phyloP scores from a whole-genome alignment of 1,140 invertebrate species.

The Drosophila rufa region DNA sequence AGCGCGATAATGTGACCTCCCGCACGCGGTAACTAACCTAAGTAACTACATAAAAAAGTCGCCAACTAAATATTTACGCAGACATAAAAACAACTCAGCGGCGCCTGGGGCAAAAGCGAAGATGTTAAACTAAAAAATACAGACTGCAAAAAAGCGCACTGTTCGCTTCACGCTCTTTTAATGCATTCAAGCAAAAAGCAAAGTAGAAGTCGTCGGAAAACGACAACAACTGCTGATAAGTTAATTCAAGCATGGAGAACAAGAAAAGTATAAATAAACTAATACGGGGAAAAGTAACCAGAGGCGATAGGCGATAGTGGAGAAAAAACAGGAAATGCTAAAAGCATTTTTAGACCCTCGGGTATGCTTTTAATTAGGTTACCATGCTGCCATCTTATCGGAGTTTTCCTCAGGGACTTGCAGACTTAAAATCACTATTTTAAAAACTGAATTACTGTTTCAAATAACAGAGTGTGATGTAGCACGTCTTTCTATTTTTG shows the following conservation, averaged over 20 bases:
- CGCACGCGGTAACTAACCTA: slow-evolving; percentile 42
- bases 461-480: not conserved
- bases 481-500: slow-evolving; percentile 3
- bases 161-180: slow-evolving; percentile 48
- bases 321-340: slow-evolving; percentile 16
- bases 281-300: not conserved
- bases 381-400: slow-evolving; percentile 3
- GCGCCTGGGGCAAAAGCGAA: not conserved
- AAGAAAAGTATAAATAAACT: slow-evolving; percentile 8
- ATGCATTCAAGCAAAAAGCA: slow-evolving; percentile 34
- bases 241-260: slow-evolving; percentile 11
- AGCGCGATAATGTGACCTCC: slow-evolving; percentile 11
- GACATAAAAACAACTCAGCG: slow-evolving; percentile 15
- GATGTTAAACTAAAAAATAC: slow-evolving; percentile 11
- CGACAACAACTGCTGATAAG: slow-evolving; percentile 44
- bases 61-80: slow-evolving; percentile 51
- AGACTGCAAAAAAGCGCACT: slow-evolving; percentile 22
- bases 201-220: slow-evolving; percentile 1
- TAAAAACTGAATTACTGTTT: not conserved
- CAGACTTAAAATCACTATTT: no score
- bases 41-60: slow-evolving; percentile 30
- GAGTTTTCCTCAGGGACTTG: not conserved
- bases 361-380: slow-evolving; percentile 8
- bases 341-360: not conserved
- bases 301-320: slow-evolving; percentile 5